These are phyloP conservation scores for Nasalis larvatus DNA, from an alignment of 2,113 vertebrate species.

Conservation along the genomic window DNA sequence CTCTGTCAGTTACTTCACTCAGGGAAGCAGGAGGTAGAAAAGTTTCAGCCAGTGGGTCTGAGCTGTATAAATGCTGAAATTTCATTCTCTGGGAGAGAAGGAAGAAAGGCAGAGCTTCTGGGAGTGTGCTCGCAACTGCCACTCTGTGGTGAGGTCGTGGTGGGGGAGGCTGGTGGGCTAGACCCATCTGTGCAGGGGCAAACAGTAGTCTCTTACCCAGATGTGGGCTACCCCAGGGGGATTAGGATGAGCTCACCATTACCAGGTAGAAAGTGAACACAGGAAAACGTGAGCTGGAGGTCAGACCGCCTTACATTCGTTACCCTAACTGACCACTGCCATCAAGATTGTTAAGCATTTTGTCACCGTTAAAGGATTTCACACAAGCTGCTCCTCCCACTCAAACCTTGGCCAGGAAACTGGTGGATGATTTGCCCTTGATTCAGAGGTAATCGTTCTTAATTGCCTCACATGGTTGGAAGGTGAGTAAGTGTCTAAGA, in stretches of 20 bases:
- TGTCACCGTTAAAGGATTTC: not conserved
- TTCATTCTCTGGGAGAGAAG: not conserved
- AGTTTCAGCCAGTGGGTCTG: not conserved
- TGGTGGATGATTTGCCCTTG: not conserved
- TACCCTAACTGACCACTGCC: not conserved
- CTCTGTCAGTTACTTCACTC: not conserved
- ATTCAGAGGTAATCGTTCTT: slow-evolving; percentile 48
- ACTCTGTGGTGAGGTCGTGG: not conserved
- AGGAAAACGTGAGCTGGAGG: fast-evolving
- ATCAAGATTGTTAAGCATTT: not conserved
- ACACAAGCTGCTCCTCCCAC: not conserved
- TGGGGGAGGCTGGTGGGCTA: fast-evolving
- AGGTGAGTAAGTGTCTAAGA: slow-evolving; percentile 49
- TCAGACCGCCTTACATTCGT: fast-evolving
- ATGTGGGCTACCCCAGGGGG: fast-evolving
- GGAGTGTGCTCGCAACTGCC: not conserved
- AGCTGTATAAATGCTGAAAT: not conserved
- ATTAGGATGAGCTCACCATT: not conserved
- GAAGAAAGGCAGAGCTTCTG: not conserved
- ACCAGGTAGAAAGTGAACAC: not conserved
- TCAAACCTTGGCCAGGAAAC: not conserved
- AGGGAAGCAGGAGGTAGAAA: not conserved
- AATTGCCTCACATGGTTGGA: slow-evolving; percentile 31
- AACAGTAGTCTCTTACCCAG: not conserved
- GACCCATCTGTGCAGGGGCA: no score